Evolutionary conservation across 1,140 invertebrate species (phyloP).

Genomic region (Trialeurodes vaporariorum): DNA sequence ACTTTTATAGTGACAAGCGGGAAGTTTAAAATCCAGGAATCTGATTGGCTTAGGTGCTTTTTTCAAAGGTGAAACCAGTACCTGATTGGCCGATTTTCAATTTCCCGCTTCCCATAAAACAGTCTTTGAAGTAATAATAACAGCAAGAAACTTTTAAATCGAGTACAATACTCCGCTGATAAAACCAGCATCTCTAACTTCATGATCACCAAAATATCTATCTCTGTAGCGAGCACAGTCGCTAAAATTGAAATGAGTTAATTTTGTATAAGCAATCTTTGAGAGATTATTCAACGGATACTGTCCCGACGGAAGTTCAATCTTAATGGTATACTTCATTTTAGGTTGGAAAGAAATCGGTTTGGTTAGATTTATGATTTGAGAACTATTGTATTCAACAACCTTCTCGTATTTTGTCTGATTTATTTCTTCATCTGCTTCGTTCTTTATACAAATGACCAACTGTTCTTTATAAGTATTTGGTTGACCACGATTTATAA

Average conservation of each 20-base stretch:
- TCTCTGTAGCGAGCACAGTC: not conserved
- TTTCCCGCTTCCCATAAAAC: no score
- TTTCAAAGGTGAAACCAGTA: no score
- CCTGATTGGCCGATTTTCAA: no score
- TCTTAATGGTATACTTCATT: not conserved
- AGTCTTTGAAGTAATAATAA: not conserved
- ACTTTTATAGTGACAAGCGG: no score
- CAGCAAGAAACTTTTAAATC: not conserved
- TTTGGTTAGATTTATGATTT: not conserved
- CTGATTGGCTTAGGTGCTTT: no score
- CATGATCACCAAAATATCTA: not conserved
- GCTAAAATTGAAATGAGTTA: not conserved
- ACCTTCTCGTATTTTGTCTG: not conserved
- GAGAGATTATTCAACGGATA: not conserved
- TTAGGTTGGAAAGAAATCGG: not conserved
- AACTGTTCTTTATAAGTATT: not conserved
- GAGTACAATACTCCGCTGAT: not conserved
- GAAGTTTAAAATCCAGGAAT: no score
- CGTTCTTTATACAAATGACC: not conserved
- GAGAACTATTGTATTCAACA: not conserved
- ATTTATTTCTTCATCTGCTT: not conserved
- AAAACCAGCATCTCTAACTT: not conserved
- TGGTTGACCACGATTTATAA: not conserved
- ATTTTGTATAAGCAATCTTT: not conserved
- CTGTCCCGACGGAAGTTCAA: not conserved